Evolutionary conservation across 1,140 invertebrate genomes (phyloP), one percentile per base, ranked within the genome.

Genomic region (Leptinotarsa lineolata): DNA sequence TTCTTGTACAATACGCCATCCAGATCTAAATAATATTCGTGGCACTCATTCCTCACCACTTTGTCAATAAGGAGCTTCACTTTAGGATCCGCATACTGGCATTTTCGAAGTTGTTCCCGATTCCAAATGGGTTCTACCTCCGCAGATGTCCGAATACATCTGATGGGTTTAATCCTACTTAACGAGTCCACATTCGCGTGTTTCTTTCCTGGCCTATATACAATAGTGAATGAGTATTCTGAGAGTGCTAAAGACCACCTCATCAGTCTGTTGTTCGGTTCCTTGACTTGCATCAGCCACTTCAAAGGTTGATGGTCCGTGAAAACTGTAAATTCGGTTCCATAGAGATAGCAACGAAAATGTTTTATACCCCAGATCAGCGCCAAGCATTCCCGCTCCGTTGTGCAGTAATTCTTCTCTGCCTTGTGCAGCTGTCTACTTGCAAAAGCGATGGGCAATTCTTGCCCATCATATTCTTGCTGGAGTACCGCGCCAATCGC

Each of bases 261-360:
- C 1, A 80, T 76, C 13, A 86, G 70, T 70, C 84, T 46, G 65
- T 74, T 74, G 0, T 69, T 76, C 15, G 78, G 77, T 45, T 84
- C 78, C 69, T 82, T 84, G 1, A 84, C 77, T 3, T 77, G 74
- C 20, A 76, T 74, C 8, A 86, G 68, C 78, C 81, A 86, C n/a
- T 68, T 71, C 22, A 86, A 74, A 0, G 83, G 78, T 68, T 81
- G 77, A 65, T 86, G 84, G 67, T 87, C 85, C 1, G 84, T 86
- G 30, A 81, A 67, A 8, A 86, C 76, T 3, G 45, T 80, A 66
- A 87, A 85, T 44, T 82, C 72, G n/a, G 24, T 80, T n/a, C 79
- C 81, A 48, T 79, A 76, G 15, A 86, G 22, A 39, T 73, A 81
- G 3, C 66, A 59, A 3, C 79, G 18, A 65, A 80, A 80, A 18